Base-by-base conservation (phyloP, 30 jellyfish, hydroid and myxozoan species). In the Hydractinia symbiolongicarpus region DNA sequence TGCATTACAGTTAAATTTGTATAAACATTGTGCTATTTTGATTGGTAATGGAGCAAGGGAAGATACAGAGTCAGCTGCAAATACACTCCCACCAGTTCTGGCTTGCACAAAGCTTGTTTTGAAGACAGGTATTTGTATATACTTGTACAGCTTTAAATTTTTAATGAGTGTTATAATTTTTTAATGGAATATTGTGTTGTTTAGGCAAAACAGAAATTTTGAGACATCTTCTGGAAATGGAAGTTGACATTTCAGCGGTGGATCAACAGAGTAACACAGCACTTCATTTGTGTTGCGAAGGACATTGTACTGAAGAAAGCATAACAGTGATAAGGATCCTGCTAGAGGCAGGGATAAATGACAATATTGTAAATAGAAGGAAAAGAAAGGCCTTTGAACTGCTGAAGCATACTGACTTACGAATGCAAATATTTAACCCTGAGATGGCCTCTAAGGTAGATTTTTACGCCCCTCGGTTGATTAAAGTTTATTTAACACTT, bases 241-340 rank as follows among this genome's bases (percentile, higher is more conserved):
- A 69, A 30, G 50, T 82, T 17, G 93, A 83, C 44, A 44, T 79
- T 19, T 64, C 77, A 9, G 81, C 54, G 20, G 67, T 13, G 4
- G 93, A 88, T 62, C 69, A 20, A 9, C n/a, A 60, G 15, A 89
- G 90, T 17, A 77, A 79, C 74, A 82, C 81, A 68, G 67, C 55
- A 53, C 89, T 88, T 16, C 96, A 88, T 76, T n/a, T 64, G 19
- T 6, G 74, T 13, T 64, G 74, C 74, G 52, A n/a, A n/a, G 74
- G 74, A 64, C 52, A 7, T 13, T 64, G 40, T 51, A 6, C 74
- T 7, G 40, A 64, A 64, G 40, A n/a, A 13, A 64, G 40, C 9
- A n/a, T 6, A n/a, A 51, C 19, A 44, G 7, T 64, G 40, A 64
- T 64, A 13, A 64, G 16, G 19, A 7, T 64, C 9, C 74, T 64